These are phyloP conservation scores for Oryzias woworae DNA, from an alignment of 2,113 vertebrate species.

Conservation along the genomic window DNA sequence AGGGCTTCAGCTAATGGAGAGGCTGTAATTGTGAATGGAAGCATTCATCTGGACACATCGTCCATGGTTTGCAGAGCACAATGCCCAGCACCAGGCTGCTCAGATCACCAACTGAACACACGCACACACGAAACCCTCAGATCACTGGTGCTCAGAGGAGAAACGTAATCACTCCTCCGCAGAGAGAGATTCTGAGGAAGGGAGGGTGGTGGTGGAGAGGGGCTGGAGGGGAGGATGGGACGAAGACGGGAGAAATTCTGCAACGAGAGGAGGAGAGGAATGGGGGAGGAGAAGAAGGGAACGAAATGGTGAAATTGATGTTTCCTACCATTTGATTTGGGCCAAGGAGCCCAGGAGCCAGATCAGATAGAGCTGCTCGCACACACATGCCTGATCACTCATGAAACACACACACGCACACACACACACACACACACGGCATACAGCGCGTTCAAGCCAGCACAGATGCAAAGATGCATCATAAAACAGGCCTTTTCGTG, in stretches of 20 bases:
- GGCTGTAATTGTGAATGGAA: conserved; percentile 76
- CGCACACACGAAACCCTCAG: conserved; percentile 37
- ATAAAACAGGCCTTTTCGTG: background rate
- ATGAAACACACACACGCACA: conserved; percentile 2
- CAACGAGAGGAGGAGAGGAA: conserved; percentile 34
- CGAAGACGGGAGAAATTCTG: conserved; percentile 36
- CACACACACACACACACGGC: background rate
- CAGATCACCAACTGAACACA: conserved; percentile 68
- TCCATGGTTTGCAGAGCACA: conserved; percentile 72
- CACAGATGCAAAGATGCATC: conserved; percentile 1
- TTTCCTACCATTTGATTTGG: conserved; percentile 74
- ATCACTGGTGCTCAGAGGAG: conserved; percentile 65
- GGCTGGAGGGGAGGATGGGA: conserved; percentile 41
- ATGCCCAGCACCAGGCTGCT: conserved; percentile 66
- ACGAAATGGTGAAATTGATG: conserved; percentile 61
- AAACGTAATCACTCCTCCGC: conserved; percentile 64
- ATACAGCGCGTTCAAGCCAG: conserved; percentile 4
- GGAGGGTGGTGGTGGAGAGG: conserved; percentile 33
- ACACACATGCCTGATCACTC: conserved; percentile 2
- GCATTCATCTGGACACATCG: conserved; percentile 75
- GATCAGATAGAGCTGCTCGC: conserved; percentile 48
- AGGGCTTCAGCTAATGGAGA: conserved; percentile 73
- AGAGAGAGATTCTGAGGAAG: conserved; percentile 46
- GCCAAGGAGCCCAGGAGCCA: conserved; percentile 57
- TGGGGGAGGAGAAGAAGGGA: conserved; percentile 34